Evolutionary conservation across 1,140 invertebrate genomes (phyloP).

Genomic region (Babylonia areolata): DNA sequence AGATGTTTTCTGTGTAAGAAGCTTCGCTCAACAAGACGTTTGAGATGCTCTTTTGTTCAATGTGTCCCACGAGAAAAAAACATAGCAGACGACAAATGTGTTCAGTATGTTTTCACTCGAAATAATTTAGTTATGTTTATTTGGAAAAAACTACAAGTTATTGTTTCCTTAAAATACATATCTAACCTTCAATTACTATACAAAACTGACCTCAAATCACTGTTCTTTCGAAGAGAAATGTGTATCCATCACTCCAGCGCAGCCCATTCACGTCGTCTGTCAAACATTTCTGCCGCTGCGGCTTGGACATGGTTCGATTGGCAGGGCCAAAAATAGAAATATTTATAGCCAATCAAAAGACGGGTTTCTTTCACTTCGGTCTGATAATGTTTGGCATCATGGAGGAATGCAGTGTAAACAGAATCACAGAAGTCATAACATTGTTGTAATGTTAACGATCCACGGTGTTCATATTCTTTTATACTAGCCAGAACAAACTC

Average conservation of each 20-base stretch:
- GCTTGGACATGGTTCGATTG: constrained; percentile 36
- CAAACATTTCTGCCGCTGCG: constrained; percentile 33
- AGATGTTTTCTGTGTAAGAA: background rate
- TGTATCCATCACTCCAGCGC: background rate
- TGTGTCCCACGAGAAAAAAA: background rate
- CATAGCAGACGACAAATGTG: constrained; percentile 30
- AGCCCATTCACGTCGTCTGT: constrained; percentile 27
- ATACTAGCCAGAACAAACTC: background rate
- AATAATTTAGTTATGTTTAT: background rate
- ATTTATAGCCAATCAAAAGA: constrained; percentile 45
- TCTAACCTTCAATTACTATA: background rate
- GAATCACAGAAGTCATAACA: background rate
- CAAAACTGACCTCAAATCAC: constrained; percentile 18
- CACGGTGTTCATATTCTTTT: background rate
- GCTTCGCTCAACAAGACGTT: background rate
- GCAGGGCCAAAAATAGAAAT: constrained; percentile 35
- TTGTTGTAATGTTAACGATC: background rate
- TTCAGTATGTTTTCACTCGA: background rate
- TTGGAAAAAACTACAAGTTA: background rate
- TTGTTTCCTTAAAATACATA: background rate
- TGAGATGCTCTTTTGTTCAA: background rate
- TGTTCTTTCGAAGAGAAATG: background rate
- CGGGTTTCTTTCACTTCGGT: constrained; percentile 2
- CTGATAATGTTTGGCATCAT: constrained; percentile 46
- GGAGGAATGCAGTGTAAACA: constrained; percentile 56